phyloP scores from a whole-genome alignment of 2,888 invertebrate species.

The Cancer borealis region DNA sequence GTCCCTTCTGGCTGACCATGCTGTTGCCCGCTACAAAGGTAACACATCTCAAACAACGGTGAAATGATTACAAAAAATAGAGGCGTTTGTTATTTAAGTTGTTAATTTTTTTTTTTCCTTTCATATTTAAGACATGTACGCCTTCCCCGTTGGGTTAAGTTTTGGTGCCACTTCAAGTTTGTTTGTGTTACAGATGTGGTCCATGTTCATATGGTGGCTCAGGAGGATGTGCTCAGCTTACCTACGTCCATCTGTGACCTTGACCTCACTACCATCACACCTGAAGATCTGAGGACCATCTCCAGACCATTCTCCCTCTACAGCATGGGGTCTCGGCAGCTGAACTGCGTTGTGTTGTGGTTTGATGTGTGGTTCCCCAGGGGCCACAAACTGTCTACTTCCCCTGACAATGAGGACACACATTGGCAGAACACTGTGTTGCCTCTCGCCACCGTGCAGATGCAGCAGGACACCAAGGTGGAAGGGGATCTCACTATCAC shows the following conservation, averaged over 20 bases:
- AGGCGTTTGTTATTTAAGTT: neutral
- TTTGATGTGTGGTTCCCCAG: slow-evolving; percentile 77
- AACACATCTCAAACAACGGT: neutral
- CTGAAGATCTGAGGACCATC: slow-evolving; percentile 66
- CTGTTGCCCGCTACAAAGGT: slow-evolving; percentile 74
- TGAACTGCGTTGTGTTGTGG: slow-evolving; percentile 76
- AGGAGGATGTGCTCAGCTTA: slow-evolving; percentile 75
- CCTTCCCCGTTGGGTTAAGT: neutral
- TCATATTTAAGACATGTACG: neutral
- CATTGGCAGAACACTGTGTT: slow-evolving; percentile 77
- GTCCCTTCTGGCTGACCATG: slow-evolving; percentile 76
- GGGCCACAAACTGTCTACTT: slow-evolving; percentile 74
- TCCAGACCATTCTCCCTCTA: slow-evolving; percentile 62
- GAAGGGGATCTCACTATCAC: slow-evolving; percentile 62
- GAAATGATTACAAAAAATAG: neutral
- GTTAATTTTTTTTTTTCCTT: neutral
- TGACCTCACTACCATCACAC: slow-evolving; percentile 71
- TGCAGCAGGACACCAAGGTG: slow-evolving; percentile 68
- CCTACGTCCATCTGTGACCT: slow-evolving; percentile 75
- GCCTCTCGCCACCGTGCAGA: slow-evolving; percentile 62
- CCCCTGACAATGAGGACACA: slow-evolving; percentile 76
- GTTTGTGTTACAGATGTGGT: slow-evolving; percentile 68
- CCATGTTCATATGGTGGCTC: slow-evolving; percentile 75
- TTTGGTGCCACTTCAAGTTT: neutral
- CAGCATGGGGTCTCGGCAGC: slow-evolving; percentile 75